phyloP scores from a whole-genome alignment of 37 sponge, comb jelly and placozoan genomes.

The Petrosia ficiformis region DNA sequence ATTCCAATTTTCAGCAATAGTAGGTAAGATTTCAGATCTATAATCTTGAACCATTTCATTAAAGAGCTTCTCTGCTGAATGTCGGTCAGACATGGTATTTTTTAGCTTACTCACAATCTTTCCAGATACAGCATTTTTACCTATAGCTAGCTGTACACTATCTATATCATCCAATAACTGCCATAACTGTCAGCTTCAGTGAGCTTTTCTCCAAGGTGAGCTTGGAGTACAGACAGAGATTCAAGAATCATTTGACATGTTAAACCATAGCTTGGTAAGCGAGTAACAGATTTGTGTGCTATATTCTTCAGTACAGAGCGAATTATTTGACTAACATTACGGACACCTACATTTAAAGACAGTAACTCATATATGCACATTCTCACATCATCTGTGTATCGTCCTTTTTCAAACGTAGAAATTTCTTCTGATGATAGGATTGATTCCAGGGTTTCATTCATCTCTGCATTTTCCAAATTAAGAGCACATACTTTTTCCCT shows the following conservation, averaged over 20 bases:
- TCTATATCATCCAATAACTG: too few species aligned
- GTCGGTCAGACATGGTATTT: too few species aligned
- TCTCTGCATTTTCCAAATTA: slow-evolving; percentile 12
- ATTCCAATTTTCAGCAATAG: neutral
- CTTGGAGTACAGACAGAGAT: slow-evolving; percentile 9
- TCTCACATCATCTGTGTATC: slow-evolving; percentile 32
- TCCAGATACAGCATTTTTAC: too few species aligned
- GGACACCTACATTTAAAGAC: slow-evolving; percentile 34
- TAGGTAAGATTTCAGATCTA: neutral
- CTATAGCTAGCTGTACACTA: too few species aligned
- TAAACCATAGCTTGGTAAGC: slow-evolving; percentile 11
- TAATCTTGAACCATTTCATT: neutral
- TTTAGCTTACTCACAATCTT: neutral
- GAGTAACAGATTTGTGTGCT: slow-evolving; percentile 11
- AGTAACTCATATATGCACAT: slow-evolving; percentile 24
- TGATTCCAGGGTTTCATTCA: neutral
- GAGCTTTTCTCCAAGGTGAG: too few species aligned
- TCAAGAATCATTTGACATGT: slow-evolving; percentile 20
- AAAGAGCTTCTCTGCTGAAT: too few species aligned
- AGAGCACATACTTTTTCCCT: neutral
- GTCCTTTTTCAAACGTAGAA: slow-evolving; percentile 13
- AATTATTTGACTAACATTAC: slow-evolving; percentile 18
- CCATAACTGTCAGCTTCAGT: too few species aligned
- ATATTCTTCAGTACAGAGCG: slow-evolving; percentile 20
- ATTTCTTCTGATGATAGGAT: slow-evolving; percentile 17